Conservation (phyloP, 1,140 invertebrate genomes). For the Colletes latitarsis region DNA sequence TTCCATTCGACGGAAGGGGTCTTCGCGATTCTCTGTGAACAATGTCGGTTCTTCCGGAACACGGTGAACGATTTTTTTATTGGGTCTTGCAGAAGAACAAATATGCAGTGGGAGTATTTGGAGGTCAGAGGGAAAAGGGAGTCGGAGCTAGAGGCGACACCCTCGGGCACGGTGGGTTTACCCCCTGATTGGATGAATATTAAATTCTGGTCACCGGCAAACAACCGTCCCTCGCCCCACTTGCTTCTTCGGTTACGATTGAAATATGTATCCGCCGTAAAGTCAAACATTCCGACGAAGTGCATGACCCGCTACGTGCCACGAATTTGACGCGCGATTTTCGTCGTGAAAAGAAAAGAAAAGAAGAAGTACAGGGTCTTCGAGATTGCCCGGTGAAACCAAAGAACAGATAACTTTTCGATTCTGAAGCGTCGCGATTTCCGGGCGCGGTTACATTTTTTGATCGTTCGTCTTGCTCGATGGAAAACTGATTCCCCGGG, state of each 20-base stretch:
- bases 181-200: slow-evolving; percentile 77
- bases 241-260: slow-evolving; percentile 69
- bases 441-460: neutral
- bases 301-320: slow-evolving; percentile 70
- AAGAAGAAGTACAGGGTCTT: neutral
- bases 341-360: slow-evolving; percentile 14
- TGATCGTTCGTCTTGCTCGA: neutral
- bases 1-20: no score
- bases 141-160: slow-evolving; percentile 52
- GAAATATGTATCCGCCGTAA: slow-evolving; percentile 76
- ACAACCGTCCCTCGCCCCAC: slow-evolving; percentile 61
- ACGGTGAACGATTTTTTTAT: slow-evolving; percentile 59
- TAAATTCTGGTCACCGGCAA: slow-evolving; percentile 77
- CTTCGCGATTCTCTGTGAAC: neutral
- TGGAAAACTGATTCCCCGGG: slow-evolving; percentile 26
- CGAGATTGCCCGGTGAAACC: neutral
- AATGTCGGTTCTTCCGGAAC: neutral
- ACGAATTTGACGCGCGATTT: slow-evolving; percentile 69
- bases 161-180: slow-evolving; percentile 56
- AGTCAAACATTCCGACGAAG: slow-evolving; percentile 74
- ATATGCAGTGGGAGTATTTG: slow-evolving; percentile 55
- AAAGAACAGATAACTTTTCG: neutral
- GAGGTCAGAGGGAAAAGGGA: slow-evolving; percentile 46
- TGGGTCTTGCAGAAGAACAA: slow-evolving; percentile 63
- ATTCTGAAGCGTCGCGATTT: neutral